Conservation (phyloP, 2,888 invertebrate genomes). For the Acronicta leporina region DNA sequence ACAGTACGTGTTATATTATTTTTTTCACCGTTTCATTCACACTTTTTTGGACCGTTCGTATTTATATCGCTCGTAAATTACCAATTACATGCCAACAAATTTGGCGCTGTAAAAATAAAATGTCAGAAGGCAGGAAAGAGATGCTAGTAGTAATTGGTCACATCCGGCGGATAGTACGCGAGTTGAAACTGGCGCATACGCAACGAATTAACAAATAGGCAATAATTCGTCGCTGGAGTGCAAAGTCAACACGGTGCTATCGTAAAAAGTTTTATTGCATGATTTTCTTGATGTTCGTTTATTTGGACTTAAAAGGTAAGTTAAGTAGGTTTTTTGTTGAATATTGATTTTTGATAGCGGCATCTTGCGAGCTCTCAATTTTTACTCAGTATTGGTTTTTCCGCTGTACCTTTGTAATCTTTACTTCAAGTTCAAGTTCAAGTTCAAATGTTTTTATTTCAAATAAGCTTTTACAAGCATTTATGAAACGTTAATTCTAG, state of each 20-base stretch:
- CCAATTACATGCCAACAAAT: conserved; percentile 41
- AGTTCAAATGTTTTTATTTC: too few species aligned
- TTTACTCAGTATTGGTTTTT: too few species aligned
- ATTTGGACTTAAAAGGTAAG: too few species aligned
- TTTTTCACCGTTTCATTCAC: not conserved
- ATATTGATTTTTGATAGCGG: too few species aligned
- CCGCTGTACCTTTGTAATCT: too few species aligned
- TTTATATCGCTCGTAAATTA: conserved; percentile 48
- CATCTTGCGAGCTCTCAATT: too few species aligned
- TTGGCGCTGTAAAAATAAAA: conserved; percentile 56
- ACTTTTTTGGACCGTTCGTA: conserved; percentile 19
- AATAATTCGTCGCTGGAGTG: conserved; percentile 48
- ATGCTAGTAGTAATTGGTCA: conserved; percentile 51
- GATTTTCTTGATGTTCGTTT: not conserved
- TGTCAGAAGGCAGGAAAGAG: conserved; percentile 57
- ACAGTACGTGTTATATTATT: too few species aligned
- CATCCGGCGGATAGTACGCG: conserved; percentile 53
- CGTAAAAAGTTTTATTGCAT: conserved; percentile 24
- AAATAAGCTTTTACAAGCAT: too few species aligned
- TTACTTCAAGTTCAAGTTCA: too few species aligned
- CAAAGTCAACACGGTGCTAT: conserved; percentile 26
- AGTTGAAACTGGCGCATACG: conserved; percentile 51
- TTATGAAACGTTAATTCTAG: too few species aligned
- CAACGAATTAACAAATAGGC: conserved; percentile 57
- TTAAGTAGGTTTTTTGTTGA: too few species aligned